phyloP scores from a whole-genome alignment of 2,797 vertebrate species.

The Sardinella longiceps region DNA sequence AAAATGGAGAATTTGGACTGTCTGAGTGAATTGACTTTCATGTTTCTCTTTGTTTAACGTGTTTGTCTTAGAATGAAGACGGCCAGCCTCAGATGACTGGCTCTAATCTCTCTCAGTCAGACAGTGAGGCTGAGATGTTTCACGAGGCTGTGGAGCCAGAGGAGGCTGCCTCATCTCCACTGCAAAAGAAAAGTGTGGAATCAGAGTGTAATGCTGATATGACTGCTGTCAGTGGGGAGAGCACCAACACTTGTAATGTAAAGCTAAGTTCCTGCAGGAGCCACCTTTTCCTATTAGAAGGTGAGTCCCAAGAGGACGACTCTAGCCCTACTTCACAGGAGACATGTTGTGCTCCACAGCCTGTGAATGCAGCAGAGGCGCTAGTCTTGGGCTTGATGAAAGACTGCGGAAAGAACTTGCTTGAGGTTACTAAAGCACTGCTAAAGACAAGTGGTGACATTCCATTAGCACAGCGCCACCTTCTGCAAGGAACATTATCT shows the following conservation, averaged over 20 bases:
- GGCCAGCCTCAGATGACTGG: not conserved
- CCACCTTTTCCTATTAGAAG: conserved; percentile 73
- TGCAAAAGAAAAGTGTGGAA: conserved; percentile 21
- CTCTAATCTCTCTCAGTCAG: not conserved
- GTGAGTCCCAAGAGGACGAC: conserved; percentile 65
- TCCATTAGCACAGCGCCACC: conserved; percentile 71
- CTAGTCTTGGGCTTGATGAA: conserved; percentile 78
- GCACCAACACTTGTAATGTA: conserved; percentile 23
- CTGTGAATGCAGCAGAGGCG: conserved; percentile 63
- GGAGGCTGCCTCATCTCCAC: conserved; percentile 23
- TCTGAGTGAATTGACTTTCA: not conserved
- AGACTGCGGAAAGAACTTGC: conserved; percentile 77
- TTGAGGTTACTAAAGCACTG: conserved; percentile 84
- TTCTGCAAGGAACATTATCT: conserved; percentile 46
- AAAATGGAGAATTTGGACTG: too few species aligned
- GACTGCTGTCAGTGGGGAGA: not conserved
- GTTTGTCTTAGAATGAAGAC: not conserved
- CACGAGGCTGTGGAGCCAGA: not conserved
- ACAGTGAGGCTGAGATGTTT: not conserved
- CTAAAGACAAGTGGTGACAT: conserved; percentile 87
- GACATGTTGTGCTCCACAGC: conserved; percentile 55
- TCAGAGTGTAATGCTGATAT: not conserved
- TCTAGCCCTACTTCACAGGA: conserved; percentile 31
- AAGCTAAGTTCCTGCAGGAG: conserved; percentile 45
- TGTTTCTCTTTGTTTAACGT: not conserved